Percentiles rank a stretch among this genome's conserved stretches.
Evolutionary conservation across 2,113 vertebrate genomes (phyloP).

Genomic region (Phylloscopus trochiloides): DNA sequence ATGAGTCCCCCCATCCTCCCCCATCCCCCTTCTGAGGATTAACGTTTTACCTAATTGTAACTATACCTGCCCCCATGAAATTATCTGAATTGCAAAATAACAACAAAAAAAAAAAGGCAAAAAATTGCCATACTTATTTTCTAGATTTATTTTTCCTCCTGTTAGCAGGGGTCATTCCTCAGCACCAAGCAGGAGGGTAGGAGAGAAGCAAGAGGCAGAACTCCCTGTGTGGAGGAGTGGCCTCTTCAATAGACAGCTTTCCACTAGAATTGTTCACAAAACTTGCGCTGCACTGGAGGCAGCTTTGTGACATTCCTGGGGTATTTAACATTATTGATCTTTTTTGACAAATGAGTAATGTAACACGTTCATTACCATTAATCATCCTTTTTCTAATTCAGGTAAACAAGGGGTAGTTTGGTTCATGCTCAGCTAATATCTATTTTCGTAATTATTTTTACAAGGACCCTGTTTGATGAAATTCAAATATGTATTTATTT

Average conservation of each 20-base stretch:
- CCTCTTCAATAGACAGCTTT: background rate
- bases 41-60: background rate
- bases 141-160: background rate
- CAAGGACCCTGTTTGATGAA: background rate
- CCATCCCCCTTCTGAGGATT: background rate
- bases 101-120: background rate
- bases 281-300: background rate
- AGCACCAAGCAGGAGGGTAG: background rate
- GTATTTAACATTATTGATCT: constrained; percentile 57
- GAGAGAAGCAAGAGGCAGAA: background rate
- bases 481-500: constrained; percentile 20
- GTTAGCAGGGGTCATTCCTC: background rate
- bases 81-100: constrained; percentile 13
- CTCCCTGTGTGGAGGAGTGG: background rate
- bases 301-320: constrained; percentile 33
- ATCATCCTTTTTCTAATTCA: constrained; percentile 42
- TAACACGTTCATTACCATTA: constrained; percentile 43
- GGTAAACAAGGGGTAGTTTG: constrained; percentile 22
- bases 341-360: constrained; percentile 63
- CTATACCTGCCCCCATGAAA: background rate
- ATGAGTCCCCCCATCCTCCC: background rate
- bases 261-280: background rate
- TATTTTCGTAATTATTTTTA: background rate
- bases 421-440: background rate
- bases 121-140: background rate